phyloP scores from a whole-genome alignment of 2,797 vertebrate species.

The Eulemur mongoz region DNA sequence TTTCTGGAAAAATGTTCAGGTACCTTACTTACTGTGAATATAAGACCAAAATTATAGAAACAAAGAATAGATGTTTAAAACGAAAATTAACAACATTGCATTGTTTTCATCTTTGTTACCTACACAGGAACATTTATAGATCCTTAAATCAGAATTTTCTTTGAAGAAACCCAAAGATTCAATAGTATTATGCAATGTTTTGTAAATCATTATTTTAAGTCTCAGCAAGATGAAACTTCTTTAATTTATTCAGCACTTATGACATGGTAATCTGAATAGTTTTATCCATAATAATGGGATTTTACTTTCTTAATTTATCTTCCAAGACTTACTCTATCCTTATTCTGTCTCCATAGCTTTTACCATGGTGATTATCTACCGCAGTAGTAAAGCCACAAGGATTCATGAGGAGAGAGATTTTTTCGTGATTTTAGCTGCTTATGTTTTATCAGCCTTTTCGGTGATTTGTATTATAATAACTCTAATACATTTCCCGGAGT shows the following conservation, averaged over 20 bases:
- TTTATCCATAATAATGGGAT: conserved; percentile 74
- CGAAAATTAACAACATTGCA: neutral
- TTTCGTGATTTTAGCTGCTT: conserved; percentile 25
- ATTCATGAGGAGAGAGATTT: conserved; percentile 29
- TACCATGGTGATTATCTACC: conserved; percentile 48
- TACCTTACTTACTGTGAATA: neutral
- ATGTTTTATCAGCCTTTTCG: conserved; percentile 54
- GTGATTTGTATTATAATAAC: conserved; percentile 55
- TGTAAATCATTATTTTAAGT: conserved; percentile 54
- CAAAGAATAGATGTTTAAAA: neutral
- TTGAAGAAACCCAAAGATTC: neutral
- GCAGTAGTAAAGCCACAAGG: neutral
- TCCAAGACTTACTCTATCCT: conserved; percentile 57
- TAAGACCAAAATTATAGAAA: neutral
- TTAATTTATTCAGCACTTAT: conserved; percentile 69
- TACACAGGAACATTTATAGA: neutral
- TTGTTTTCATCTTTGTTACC: neutral
- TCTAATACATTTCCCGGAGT: neutral
- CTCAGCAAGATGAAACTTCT: conserved; percentile 56
- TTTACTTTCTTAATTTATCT: conserved; percentile 74
- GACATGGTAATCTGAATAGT: conserved; percentile 58
- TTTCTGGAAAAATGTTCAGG: neutral
- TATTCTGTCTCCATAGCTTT: conserved; percentile 63
- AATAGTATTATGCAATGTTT: neutral
- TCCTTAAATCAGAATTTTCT: neutral